Percentiles rank a stretch among this genome's conserved stretches.
phyloP scores from a whole-genome alignment of 1,140 invertebrate genomes.

The Cecropterus lyciades region DNA sequence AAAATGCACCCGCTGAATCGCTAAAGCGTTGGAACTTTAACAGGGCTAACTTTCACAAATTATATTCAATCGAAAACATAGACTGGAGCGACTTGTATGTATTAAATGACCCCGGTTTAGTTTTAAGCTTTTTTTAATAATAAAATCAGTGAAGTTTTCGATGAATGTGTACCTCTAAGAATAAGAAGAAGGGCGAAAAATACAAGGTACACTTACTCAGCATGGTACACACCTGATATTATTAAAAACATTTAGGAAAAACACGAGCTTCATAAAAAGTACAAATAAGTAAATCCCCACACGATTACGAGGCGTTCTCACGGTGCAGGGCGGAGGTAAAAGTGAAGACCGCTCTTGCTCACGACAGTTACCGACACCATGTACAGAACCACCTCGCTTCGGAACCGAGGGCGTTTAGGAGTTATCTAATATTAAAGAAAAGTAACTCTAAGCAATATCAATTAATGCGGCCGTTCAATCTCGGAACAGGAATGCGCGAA shows the following conservation, averaged over 20 bases:
- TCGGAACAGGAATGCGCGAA: no score
- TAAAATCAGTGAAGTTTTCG: no score
- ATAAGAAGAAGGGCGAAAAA: not conserved
- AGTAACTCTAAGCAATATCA: not conserved
- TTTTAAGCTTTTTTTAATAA: no score
- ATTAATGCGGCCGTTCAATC: not conserved
- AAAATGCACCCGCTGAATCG: no score
- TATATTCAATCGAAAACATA: no score
- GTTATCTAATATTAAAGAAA: no score
- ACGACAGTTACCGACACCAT: not conserved
- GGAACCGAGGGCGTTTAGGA: not conserved
- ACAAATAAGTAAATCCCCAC: not conserved
- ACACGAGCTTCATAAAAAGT: not conserved
- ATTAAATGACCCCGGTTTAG: no score
- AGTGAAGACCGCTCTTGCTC: not conserved
- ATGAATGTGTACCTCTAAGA: not conserved
- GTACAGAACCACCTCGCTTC: not conserved
- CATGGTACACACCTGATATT: constrained; percentile 1
- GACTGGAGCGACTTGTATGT: no score
- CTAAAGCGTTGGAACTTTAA: no score
- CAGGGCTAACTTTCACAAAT: no score
- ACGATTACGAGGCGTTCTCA: constrained; percentile 7
- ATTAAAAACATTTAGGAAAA: constrained; percentile 1
- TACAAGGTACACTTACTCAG: not conserved
- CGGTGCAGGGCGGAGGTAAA: not conserved